Base-by-base conservation (phyloP, 2,113 vertebrate species). In the Prolemur simus region DNA sequence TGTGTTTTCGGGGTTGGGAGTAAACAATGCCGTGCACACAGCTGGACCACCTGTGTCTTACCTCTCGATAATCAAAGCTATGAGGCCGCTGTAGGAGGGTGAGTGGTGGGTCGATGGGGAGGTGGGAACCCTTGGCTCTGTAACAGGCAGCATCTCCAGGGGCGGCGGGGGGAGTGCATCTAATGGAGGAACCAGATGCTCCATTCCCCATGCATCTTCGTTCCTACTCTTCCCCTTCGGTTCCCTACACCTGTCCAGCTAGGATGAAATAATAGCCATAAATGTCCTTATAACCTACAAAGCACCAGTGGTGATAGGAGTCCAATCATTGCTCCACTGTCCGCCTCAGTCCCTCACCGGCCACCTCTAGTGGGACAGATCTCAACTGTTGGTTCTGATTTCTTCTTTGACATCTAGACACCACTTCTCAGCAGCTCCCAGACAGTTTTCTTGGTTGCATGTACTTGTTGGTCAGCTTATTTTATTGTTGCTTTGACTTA, bases 121-220 rank as follows among this genome's bases (percentile, higher is more conserved):
- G 14, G 5, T 2, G 8, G 64, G 27, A 47, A 18, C 12, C 3
- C n/a, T n/a, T 23, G 15, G 29, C 18, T 9, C 49, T 78, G 18
- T 34, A 34, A 69, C 92, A 58, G 1, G 29, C 2, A n/a, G 14
- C 56, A 12, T 60, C 63, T 73, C n/a, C 21, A 21, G 37, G 17
- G 6, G 2, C 3, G 0, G 21, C 56, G 32, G 0, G 12, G 47
- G 20, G 2, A 6, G 11, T 42, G 7, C 2, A 2, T 4, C 58
- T 47, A 21, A 76, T 74, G 85, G 58, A 69, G 32, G 66, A 32
- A 34, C 4, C 52, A n/a, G 37, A 23, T 17, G 2, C 42, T 12
- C 66, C 12, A 0, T 71, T 71, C 69, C 63, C 60, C 23, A 2
- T 0, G 12, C 5, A 1, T 45, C 60, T 29, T 17, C 56, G 39